Percentiles rank a stretch among this genome's conserved stretches.
Conservation (phyloP, 2,113 vertebrate genomes). For the Dicerorhinus sumatrensis region DNA sequence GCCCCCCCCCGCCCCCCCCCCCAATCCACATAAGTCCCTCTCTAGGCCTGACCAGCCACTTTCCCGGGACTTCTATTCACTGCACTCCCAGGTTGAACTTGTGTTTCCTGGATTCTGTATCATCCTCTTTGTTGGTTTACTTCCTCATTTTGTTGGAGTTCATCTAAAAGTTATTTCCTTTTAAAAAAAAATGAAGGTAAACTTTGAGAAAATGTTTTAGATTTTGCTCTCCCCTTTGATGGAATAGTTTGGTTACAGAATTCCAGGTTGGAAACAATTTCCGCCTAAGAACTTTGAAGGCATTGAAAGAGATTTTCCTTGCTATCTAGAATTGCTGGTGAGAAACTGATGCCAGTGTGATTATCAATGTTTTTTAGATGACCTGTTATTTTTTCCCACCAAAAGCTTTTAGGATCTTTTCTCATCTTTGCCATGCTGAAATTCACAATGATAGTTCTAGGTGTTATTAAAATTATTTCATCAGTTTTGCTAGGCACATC, state of each 20-base stretch:
- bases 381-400: background rate
- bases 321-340: background rate
- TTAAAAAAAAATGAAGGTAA: background rate
- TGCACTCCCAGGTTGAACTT: background rate
- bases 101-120: background rate
- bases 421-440: background rate
- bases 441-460: background rate
- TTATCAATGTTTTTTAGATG: background rate
- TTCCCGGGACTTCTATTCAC: background rate
- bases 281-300: background rate
- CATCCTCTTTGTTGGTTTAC: background rate
- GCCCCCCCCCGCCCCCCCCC: no score
- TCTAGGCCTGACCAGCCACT: background rate
- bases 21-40: rapidly evolving
- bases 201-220: background rate
- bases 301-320: background rate
- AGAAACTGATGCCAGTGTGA: background rate
- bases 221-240: background rate
- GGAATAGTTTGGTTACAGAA: background rate
- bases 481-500: background rate
- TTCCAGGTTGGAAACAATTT: background rate
- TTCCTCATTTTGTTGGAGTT: background rate
- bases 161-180: background rate
- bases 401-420: background rate
- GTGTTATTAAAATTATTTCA: background rate